These are phyloP conservation scores for Euplexia lucipara DNA, from an alignment of 2,888 invertebrate species.

Conservation along the genomic window DNA sequence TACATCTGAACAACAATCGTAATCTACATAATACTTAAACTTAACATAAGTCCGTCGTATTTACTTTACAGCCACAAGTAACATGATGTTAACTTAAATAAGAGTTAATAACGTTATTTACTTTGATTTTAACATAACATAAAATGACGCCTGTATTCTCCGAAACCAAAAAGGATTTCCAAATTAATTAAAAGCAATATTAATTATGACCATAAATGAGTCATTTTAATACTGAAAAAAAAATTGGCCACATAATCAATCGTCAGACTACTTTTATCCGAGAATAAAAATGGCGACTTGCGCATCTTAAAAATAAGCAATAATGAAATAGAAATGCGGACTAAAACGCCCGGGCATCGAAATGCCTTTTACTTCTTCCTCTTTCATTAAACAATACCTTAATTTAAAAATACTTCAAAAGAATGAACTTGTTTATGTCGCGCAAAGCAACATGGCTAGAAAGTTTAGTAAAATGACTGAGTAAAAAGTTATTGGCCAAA, in stretches of 20 bases:
- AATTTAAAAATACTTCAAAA: slow-evolving; percentile 14
- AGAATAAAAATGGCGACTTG: too few relatives aligned
- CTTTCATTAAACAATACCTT: slow-evolving; percentile 24
- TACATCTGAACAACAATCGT: slow-evolving; percentile 58
- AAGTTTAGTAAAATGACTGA: slow-evolving; percentile 14
- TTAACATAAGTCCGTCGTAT: slow-evolving; percentile 55
- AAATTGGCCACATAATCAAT: neutral
- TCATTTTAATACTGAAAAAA: neutral
- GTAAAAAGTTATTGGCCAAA: slow-evolving; percentile 12
- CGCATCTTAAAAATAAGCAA: slow-evolving; percentile 37
- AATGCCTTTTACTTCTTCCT: slow-evolving; percentile 35
- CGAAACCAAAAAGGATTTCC: too few relatives aligned
- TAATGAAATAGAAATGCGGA: slow-evolving; percentile 47
- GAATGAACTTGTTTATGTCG: neutral
- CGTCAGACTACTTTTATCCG: too few relatives aligned
- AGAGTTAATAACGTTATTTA: slow-evolving; percentile 3
- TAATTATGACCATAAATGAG: neutral
- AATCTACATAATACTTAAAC: slow-evolving; percentile 66
- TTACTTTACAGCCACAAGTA: slow-evolving; percentile 60
- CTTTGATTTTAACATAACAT: slow-evolving; percentile 4
- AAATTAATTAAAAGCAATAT: slow-evolving; percentile 8
- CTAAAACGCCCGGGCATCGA: slow-evolving; percentile 49
- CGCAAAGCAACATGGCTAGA: slow-evolving; percentile 13
- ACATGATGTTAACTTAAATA: slow-evolving; percentile 24
- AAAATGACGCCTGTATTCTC: too few relatives aligned